phyloP scores from a whole-genome alignment of 2,113 vertebrate genomes.

The Actenoides lindsayi region DNA sequence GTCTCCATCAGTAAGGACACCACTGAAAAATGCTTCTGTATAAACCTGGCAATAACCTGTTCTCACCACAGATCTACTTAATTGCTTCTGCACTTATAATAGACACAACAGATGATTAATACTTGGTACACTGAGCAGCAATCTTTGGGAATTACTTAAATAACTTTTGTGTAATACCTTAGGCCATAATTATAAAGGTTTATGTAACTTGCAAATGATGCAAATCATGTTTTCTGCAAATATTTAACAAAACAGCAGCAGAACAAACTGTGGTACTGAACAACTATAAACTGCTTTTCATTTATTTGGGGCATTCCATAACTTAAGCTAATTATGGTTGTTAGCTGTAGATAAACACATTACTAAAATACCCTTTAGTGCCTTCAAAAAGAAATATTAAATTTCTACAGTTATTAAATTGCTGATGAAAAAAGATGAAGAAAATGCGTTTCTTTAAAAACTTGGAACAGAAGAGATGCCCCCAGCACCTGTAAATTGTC shows the following conservation, averaged over 20 bases:
- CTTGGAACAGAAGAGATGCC: slow-evolving; percentile 9
- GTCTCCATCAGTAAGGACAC: slow-evolving; percentile 15
- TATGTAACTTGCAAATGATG: slow-evolving; percentile 75
- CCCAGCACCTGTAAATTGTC: slow-evolving; percentile 18
- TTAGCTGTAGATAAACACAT: slow-evolving; percentile 68
- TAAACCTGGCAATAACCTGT: slow-evolving; percentile 58
- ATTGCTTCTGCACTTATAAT: slow-evolving; percentile 71
- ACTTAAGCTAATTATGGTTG: slow-evolving; percentile 69
- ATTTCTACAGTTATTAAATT: slow-evolving; percentile 38
- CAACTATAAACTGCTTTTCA: slow-evolving; percentile 46
- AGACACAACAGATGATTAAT: slow-evolving; percentile 73
- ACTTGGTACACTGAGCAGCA: slow-evolving; percentile 31
- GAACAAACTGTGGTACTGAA: slow-evolving; percentile 51
- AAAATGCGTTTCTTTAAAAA: slow-evolving; percentile 42
- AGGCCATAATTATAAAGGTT: slow-evolving; percentile 75
- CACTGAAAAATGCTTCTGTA: slow-evolving; percentile 19
- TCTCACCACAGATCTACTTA: slow-evolving; percentile 53
- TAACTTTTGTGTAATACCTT: slow-evolving; percentile 73
- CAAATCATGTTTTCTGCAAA: slow-evolving; percentile 71
- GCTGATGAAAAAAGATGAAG: slow-evolving; percentile 2
- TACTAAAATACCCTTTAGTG: slow-evolving; percentile 55
- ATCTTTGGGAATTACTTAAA: slow-evolving; percentile 75
- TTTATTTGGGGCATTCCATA: slow-evolving; percentile 67
- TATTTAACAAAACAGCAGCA: slow-evolving; percentile 72
- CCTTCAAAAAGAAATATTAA: slow-evolving; percentile 43